Percentiles rank a stretch among this genome's conserved stretches.
Conservation (phyloP, 2,888 invertebrate genomes). For the Pachydiplax longipennis region DNA sequence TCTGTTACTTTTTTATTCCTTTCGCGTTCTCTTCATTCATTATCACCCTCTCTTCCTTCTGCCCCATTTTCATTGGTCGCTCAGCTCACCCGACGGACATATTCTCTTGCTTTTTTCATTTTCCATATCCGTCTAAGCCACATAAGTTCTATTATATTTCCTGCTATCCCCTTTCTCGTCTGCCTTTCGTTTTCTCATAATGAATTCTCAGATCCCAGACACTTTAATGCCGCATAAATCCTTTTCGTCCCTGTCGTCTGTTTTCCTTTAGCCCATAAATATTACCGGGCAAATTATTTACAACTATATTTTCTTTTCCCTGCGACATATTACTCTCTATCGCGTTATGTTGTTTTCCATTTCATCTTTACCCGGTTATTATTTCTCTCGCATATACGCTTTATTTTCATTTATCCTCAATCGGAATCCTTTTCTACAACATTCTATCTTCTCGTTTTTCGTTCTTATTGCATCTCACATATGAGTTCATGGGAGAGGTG, state of each 20-base stretch:
- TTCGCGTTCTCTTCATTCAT: background rate
- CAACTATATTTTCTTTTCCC: background rate
- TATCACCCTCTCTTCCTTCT: background rate
- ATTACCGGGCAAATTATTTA: background rate
- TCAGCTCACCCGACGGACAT: constrained; percentile 1
- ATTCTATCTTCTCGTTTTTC: too few relatives aligned
- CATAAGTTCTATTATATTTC: background rate
- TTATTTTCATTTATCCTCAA: background rate
- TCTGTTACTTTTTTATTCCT: background rate
- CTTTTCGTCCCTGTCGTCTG: background rate
- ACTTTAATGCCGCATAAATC: background rate
- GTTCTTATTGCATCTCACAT: too few relatives aligned
- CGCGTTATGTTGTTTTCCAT: background rate
- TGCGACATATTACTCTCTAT: background rate
- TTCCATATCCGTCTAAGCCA: background rate
- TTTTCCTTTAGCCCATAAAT: too few relatives aligned
- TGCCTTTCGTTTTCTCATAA: constrained; percentile 11
- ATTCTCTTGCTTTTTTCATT: constrained; percentile 9
- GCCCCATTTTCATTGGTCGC: background rate
- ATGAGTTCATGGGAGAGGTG: too few relatives aligned
- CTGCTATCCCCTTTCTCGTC: background rate
- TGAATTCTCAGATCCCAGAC: constrained; percentile 14
- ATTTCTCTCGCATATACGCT: background rate
- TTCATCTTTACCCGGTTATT: background rate
- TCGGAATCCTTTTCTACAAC: too few relatives aligned